These are phyloP conservation scores for Muraenolepis orangiensis DNA, from an alignment of 2,797 vertebrate species.

Conservation along the genomic window DNA sequence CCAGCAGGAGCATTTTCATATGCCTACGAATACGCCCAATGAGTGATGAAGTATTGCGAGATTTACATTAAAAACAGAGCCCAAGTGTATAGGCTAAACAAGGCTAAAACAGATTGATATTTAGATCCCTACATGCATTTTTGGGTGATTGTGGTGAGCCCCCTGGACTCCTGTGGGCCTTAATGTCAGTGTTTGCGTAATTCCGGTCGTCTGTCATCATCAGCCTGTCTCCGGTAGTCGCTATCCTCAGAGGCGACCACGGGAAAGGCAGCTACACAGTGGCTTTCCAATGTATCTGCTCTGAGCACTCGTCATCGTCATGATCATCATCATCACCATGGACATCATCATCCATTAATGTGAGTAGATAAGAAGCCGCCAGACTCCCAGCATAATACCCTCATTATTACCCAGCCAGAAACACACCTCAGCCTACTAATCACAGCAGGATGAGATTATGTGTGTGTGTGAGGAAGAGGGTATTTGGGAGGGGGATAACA, in stretches of 20 bases:
- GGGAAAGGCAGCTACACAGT: not conserved
- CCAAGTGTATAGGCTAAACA: too few relatives aligned
- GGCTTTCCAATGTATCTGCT: constrained; percentile 17
- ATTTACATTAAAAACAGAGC: too few relatives aligned
- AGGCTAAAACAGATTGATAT: too few relatives aligned
- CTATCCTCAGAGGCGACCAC: not conserved
- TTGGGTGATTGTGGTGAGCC: too few relatives aligned
- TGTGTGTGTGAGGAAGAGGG: too few relatives aligned
- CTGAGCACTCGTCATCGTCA: constrained; percentile 18
- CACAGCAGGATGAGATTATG: constrained; percentile 42
- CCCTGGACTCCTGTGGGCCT: too few relatives aligned
- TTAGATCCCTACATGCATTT: too few relatives aligned
- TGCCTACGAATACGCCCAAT: too few relatives aligned
- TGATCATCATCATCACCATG: not conserved
- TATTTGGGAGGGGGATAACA: too few relatives aligned
- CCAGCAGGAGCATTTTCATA: too few relatives aligned
- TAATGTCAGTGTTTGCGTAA: too few relatives aligned
- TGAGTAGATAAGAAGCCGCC: constrained; percentile 43
- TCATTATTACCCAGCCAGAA: constrained; percentile 49
- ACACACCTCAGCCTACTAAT: constrained; percentile 42
- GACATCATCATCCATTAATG: constrained; percentile 52
- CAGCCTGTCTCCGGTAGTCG: not conserved
- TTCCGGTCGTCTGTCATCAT: not conserved
- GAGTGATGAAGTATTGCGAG: too few relatives aligned
- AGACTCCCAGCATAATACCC: constrained; percentile 34